Conservation (phyloP, 2,888 invertebrate genomes). For the Antheraea assamensis region DNA sequence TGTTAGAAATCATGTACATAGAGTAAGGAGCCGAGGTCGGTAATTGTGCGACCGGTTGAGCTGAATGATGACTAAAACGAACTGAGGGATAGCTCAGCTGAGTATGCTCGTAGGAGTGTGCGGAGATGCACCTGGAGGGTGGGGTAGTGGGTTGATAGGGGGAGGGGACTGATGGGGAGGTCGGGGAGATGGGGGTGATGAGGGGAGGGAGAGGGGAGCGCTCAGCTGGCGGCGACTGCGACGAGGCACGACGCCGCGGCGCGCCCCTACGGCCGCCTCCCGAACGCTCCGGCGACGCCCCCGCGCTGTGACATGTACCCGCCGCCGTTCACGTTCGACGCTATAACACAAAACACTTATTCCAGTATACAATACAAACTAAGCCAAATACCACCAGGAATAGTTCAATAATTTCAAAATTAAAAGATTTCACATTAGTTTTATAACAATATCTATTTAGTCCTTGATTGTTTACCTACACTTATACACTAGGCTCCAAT, state of each 20-base stretch:
- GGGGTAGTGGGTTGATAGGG: neutral
- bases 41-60: neutral
- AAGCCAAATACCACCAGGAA: too few relatives aligned
- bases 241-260: constrained; percentile 49
- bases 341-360: constrained; percentile 23
- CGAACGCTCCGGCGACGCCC: constrained; percentile 43
- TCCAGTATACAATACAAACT: too few relatives aligned
- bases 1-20: neutral
- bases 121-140: neutral
- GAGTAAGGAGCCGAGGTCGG: neutral
- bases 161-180: constrained; percentile 15
- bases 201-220: constrained; percentile 25
- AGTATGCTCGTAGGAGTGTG: neutral
- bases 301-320: constrained; percentile 44
- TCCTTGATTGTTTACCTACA: too few relatives aligned
- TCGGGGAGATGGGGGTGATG: neutral
- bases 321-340: constrained; percentile 39
- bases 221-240: constrained; percentile 27
- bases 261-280: constrained; percentile 64
- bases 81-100: constrained; percentile 2
- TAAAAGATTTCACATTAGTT: too few relatives aligned
- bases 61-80: neutral
- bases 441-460: too few relatives aligned
- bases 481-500: too few relatives aligned
- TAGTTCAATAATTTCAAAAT: too few relatives aligned